Base-by-base conservation (phyloP, 1,140 invertebrate species). In the Lordiphosa collinella region DNA sequence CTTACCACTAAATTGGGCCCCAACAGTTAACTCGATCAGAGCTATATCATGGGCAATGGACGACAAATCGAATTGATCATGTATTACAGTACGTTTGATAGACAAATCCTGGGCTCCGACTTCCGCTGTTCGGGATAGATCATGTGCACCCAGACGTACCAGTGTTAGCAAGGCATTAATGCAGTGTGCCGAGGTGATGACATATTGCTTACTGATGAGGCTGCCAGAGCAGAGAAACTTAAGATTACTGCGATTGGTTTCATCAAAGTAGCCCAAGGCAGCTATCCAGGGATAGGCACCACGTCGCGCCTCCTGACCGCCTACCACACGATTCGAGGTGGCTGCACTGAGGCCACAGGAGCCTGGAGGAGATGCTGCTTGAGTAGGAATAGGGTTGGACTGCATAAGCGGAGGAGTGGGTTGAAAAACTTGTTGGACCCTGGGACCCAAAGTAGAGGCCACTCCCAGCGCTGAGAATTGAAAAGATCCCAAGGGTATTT, bases 141-240 rank as follows among this genome's bases (percentile, higher is more conserved):
- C 92, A 62, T 95, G 91, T 41, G 95, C 95, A 2, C 95, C 95
- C 0, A 96, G 73, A 5, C 85, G 57, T 4, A 86, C 72, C 58
- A 82, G 22, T 0, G 47, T 59, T 35, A 88, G 14, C 37, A 47
- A 43, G 1, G 66, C 16, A 58, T 63, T 87, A 10, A 97, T 93
- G 88, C 96, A 97, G 86, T 97, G 96, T 0, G 92, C 95, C 4
- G 96, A 96, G 1, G 96, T 97, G 2, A 97, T 61, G 1, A 97
- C 90, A 84, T 96, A 95, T 7, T 91, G 89, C 0, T 90, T 68
- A 9, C 93, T 93, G 40, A 98, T 92, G 0, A 97, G 90, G 22
- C 93, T 93, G n/a, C 94, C 96, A 0, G 94, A 96, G 87, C 96
- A 98, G n/a, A 93, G 87, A 91, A 92, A 95, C 64, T 90, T 89